These are phyloP conservation scores for Ciconia boyciana DNA, from an alignment of 2,113 vertebrate genomes.

Conservation along the genomic window DNA sequence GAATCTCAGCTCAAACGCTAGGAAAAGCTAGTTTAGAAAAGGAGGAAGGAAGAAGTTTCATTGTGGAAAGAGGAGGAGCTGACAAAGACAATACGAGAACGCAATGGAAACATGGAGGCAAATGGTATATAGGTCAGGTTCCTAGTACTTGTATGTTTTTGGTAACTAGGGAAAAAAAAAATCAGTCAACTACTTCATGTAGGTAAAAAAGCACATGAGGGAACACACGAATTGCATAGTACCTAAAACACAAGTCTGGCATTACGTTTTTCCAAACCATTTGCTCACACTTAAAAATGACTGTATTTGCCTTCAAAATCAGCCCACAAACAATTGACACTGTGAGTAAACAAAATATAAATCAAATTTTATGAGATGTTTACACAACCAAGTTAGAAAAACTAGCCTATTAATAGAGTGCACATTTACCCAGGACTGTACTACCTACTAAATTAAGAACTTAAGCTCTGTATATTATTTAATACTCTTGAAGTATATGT, in stretches of 20 bases:
- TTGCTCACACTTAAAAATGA: neutral
- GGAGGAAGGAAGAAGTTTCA: slow-evolving; percentile 49
- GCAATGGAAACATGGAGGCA: neutral
- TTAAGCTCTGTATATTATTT: neutral
- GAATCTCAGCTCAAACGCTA: neutral
- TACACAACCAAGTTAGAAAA: neutral
- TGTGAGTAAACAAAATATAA: neutral
- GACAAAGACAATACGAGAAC: neutral
- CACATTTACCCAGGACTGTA: neutral
- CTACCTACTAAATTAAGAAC: slow-evolving; percentile 35
- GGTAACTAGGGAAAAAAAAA: neutral
- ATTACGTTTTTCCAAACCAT: neutral
- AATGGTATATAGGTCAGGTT: neutral
- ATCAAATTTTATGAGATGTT: neutral
- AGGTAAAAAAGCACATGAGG: neutral
- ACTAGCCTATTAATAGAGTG: slow-evolving; percentile 22
- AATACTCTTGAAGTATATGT: neutral
- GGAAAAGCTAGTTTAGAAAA: slow-evolving; percentile 24
- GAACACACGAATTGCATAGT: neutral
- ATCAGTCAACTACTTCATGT: neutral
- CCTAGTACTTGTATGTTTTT: neutral
- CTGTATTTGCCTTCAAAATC: neutral
- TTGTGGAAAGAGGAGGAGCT: neutral
- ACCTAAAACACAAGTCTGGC: neutral
- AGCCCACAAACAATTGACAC: neutral